Conservation (phyloP, 2,113 vertebrate species). For the Xerus inauris region DNA sequence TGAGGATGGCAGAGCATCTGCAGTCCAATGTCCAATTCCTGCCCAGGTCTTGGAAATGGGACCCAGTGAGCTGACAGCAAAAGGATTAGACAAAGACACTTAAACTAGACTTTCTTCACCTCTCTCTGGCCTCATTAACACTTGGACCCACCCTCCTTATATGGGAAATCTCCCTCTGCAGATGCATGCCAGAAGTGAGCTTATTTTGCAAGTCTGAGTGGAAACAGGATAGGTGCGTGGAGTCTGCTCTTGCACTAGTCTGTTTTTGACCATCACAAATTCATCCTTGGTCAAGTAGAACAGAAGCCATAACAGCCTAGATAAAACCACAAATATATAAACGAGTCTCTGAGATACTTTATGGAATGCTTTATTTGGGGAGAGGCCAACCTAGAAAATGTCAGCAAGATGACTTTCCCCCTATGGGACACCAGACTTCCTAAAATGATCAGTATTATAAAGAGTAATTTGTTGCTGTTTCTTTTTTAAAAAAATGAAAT, state of each 20-base stretch:
- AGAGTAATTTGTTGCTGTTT: not conserved
- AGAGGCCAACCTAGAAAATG: not conserved
- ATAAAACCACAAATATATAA: not conserved
- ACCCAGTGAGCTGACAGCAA: not conserved
- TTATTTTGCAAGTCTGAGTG: not conserved
- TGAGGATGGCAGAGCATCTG: not conserved
- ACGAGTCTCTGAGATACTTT: slow-evolving; percentile 17
- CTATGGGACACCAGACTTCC: not conserved
- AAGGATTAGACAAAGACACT: not conserved
- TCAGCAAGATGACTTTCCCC: not conserved
- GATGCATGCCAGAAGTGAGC: not conserved
- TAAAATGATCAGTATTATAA: not conserved
- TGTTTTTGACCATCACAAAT: not conserved
- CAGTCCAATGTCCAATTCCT: not conserved
- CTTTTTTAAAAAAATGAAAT: slow-evolving; percentile 3
- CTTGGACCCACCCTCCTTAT: not conserved
- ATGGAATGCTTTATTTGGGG: slow-evolving; percentile 36
- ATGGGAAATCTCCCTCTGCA: not conserved
- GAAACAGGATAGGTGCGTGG: not conserved
- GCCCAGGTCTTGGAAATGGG: not conserved
- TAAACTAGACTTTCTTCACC: not conserved
- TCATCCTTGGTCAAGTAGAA: not conserved
- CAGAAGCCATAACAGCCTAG: not conserved
- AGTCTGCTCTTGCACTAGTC: not conserved
- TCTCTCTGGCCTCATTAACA: not conserved